These are phyloP conservation scores for Ctena decussata DNA, from an alignment of 2,888 invertebrate genomes.

Conservation along the genomic window DNA sequence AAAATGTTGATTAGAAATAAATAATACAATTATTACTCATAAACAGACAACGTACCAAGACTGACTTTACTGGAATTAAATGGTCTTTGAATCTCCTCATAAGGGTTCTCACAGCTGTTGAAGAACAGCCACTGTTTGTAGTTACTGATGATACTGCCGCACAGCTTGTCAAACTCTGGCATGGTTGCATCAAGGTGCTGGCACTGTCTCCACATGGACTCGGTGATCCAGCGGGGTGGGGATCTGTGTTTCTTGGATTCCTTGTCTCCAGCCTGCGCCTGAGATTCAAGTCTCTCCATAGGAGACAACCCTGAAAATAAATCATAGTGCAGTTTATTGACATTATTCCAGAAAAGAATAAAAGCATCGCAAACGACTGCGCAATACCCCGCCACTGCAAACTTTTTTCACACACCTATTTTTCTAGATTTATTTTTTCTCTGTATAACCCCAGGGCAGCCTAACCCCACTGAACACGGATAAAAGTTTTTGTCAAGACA, in stretches of 20 bases:
- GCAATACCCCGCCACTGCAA: no score
- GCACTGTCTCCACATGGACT: conserved; percentile 82
- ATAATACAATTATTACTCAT: no score
- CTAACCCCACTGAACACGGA: no score
- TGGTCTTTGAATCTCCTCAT: conserved; percentile 69
- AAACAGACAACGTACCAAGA: conserved; percentile 35
- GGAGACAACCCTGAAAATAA: conserved; percentile 78
- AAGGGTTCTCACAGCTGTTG: conserved; percentile 75
- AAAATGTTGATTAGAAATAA: no score
- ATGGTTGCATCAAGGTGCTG: conserved; percentile 83
- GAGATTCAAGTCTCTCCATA: conserved; percentile 81
- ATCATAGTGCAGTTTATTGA: neutral
- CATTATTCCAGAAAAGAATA: no score
- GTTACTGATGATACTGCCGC: conserved; percentile 79
- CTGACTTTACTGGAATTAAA: conserved; percentile 36
- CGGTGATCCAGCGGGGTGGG: conserved; percentile 80
- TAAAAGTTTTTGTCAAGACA: no score
- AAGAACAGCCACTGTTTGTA: conserved; percentile 82
- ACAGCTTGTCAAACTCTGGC: conserved; percentile 75
- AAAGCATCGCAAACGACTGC: no score
- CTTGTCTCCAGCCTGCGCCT: conserved; percentile 69
- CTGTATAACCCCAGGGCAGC: no score
- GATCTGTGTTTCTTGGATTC: conserved; percentile 66
- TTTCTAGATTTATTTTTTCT: no score
- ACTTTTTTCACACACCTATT: no score